Conservation (phyloP, 1,140 invertebrate species). For the Camponotus floridanus region DNA sequence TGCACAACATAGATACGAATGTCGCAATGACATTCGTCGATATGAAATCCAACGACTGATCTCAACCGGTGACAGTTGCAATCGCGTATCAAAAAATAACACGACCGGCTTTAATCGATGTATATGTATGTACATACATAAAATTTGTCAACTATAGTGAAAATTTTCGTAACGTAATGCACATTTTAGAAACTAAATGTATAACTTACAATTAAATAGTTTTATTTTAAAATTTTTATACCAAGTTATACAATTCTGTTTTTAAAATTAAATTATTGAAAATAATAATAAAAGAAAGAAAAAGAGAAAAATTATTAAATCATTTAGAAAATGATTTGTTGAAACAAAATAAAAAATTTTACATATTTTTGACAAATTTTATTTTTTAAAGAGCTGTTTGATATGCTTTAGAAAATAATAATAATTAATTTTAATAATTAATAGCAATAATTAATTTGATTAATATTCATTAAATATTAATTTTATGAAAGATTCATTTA, state of each 20-base stretch:
- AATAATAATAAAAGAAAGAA: not conserved
- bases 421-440: not conserved
- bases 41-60: slow-evolving; percentile 48
- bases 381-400: not conserved
- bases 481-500: not conserved
- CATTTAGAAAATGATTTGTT: not conserved
- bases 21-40: slow-evolving; percentile 48
- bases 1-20: slow-evolving; percentile 56
- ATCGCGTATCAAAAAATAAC: slow-evolving; percentile 59
- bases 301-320: not conserved
- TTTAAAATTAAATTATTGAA: not conserved
- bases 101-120: slow-evolving; percentile 35
- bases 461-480: no score
- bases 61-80: slow-evolving; percentile 52
- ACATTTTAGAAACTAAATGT: not conserved
- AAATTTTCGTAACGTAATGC: slow-evolving; percentile 23
- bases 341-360: not conserved
- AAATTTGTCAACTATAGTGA: slow-evolving; percentile 8
- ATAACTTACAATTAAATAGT: not conserved
- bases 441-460: no score
- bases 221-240: not conserved
- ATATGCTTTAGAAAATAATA: not conserved
- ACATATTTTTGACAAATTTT: no score
- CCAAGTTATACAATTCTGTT: not conserved
- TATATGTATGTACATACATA: not conserved